Conservation (phyloP, 2,888 invertebrate genomes). For the Drosophila vallismaia region DNA sequence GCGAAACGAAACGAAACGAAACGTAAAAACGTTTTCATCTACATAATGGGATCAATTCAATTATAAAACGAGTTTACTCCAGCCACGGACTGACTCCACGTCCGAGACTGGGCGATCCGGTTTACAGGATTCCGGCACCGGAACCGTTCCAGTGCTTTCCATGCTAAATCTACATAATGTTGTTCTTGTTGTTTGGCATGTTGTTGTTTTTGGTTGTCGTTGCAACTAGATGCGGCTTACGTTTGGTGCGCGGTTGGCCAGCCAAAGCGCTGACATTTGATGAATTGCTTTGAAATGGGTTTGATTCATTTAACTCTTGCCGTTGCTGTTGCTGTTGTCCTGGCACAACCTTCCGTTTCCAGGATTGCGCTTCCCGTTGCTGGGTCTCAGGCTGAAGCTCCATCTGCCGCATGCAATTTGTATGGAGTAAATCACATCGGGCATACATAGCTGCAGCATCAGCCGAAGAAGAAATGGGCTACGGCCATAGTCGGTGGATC, state of each 20-base stretch:
- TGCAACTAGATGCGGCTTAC: constrained; percentile 36
- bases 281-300: constrained; percentile 72
- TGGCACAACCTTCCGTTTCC: constrained; percentile 28
- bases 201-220: constrained; percentile 14
- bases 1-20: constrained; percentile 49
- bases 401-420: constrained; percentile 44
- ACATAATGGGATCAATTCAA: constrained; percentile 77
- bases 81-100: constrained; percentile 21
- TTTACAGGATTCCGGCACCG: constrained; percentile 3
- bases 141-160: constrained; percentile 33
- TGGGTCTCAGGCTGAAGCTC: constrained; percentile 7
- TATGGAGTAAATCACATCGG: constrained; percentile 45
- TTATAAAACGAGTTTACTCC: constrained; percentile 70
- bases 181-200: constrained; percentile 22
- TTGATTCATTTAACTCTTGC: constrained; percentile 75
- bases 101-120: constrained; percentile 31
- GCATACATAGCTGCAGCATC: constrained; percentile 19
- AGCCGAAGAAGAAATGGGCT: constrained; percentile 32
- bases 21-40: constrained; percentile 73
- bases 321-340: constrained; percentile 16
- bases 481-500: constrained; percentile 18
- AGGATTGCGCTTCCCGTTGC: constrained; percentile 21
- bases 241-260: constrained; percentile 41
- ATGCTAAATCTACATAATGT: constrained; percentile 56
- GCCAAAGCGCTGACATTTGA: constrained; percentile 66